Base-by-base conservation (phyloP, 2,113 vertebrate genomes). In the Oreotragus oreotragus region DNA sequence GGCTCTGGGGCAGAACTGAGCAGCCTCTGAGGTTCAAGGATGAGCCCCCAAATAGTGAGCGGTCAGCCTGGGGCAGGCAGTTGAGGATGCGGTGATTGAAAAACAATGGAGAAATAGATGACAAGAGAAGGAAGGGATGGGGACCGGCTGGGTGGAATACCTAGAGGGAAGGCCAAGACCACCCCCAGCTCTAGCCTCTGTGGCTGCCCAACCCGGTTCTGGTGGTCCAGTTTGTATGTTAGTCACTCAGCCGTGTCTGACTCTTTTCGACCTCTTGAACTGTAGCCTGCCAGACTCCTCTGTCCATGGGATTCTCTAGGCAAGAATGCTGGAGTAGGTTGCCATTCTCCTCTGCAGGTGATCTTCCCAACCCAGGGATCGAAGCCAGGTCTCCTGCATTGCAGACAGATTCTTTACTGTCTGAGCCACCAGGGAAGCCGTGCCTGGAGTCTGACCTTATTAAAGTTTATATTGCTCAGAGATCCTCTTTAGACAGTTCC, bases 51-150 rank as follows among this genome's bases (percentile, higher is more conserved):
- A 70, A 53, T 10, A 7, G 58, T 13, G 33, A 36, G 47, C 13
- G 47, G n/a, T 25, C 64, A 60, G 14, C 53, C 73, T 43, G 84
- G n/a, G n/a, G 25, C 5, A 19, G 92, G 47, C 57, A 45, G 21
- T 33, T 2, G 5, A 11, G 39, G 6, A 53, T 39, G n/a, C 0
- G 1, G 10, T 33, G 27, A 19, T 28, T 30, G 2, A 28, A 14
- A 79, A 90, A n/a, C 28, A 4, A 0, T 9, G 39, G 30, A 80
- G 73, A 47, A 39, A 62, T 1, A 5, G 12, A 6, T 13, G 49
- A 23, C 39, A 19, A 21, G 30, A 5, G 27, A 57, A 28, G 17
- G 28, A 10, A 51, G 84, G 21, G 27, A 6, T 13, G 28, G 6
- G 55, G 30, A 49, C 30, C 7, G 30, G 53, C 27, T 25, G 36